Evolutionary conservation across 2,888 invertebrate species (phyloP).

Genomic region (Brenthis ino): DNA sequence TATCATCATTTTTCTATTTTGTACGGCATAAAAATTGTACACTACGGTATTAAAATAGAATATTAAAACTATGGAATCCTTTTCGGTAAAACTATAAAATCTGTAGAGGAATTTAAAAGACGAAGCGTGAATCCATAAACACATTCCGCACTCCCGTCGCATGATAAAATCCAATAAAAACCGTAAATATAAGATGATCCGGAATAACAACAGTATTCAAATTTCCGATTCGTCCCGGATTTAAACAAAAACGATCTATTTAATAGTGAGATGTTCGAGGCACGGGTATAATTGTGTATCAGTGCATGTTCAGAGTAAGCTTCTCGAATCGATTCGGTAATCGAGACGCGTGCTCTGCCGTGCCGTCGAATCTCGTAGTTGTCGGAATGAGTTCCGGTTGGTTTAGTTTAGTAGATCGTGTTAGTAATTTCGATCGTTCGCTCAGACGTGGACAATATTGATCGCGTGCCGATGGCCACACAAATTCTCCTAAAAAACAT

Average conservation of each 20-base stretch:
- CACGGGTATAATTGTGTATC: slow-evolving; percentile 57
- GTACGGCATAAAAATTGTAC: slow-evolving; percentile 3
- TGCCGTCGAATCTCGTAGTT: slow-evolving; percentile 41
- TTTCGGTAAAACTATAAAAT: slow-evolving; percentile 58
- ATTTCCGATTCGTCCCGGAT: slow-evolving; percentile 78
- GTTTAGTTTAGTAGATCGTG: slow-evolving; percentile 55
- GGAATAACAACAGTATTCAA: slow-evolving; percentile 78
- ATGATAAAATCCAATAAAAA: slow-evolving; percentile 69
- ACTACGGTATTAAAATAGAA: not conserved
- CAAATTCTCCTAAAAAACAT: slow-evolving; percentile 65
- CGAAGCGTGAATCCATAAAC: slow-evolving; percentile 74
- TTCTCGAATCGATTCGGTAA: slow-evolving; percentile 71
- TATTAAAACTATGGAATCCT: slow-evolving; percentile 24
- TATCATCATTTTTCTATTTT: not conserved
- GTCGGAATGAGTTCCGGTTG: slow-evolving; percentile 60
- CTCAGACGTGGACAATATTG: slow-evolving; percentile 42
- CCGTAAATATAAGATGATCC: slow-evolving; percentile 70
- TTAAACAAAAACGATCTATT: slow-evolving; percentile 81
- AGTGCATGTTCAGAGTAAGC: slow-evolving; percentile 49
- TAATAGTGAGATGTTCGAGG: slow-evolving; percentile 71
- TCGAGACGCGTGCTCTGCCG: slow-evolving; percentile 69
- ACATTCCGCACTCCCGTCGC: slow-evolving; percentile 73
- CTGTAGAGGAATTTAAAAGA: slow-evolving; percentile 52
- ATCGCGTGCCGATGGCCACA: slow-evolving; percentile 61
- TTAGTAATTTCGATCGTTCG: slow-evolving; percentile 55